Conservation (phyloP, 2,797 vertebrate species). For the Sphenodon punctatus region DNA sequence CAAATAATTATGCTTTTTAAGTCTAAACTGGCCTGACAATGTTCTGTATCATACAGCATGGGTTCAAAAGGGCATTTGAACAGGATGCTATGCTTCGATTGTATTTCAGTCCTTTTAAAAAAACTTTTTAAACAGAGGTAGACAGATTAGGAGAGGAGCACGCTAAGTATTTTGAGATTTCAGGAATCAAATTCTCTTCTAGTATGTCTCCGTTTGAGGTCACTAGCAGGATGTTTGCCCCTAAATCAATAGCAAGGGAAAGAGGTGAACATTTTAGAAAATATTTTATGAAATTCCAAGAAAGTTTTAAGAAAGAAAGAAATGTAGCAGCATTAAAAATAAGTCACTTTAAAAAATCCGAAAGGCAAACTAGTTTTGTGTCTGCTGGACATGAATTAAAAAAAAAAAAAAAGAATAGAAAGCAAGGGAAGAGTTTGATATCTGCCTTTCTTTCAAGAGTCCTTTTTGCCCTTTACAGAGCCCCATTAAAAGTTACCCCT, state of each 20-base stretch:
- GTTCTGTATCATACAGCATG: slow-evolving; percentile 38
- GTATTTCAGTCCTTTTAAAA: background rate
- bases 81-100: no score
- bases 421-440: no score
- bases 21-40: slow-evolving; percentile 15
- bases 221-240: background rate
- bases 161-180: background rate
- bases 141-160: background rate
- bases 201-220: background rate
- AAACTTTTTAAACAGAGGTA: background rate
- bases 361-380: background rate
- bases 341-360: background rate
- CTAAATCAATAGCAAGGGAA: background rate
- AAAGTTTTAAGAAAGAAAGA: background rate
- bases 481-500: no score
- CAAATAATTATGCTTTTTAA: slow-evolving; percentile 13
- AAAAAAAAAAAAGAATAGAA: no score
- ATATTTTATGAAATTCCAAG: background rate
- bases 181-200: background rate
- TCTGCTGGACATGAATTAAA: no score
- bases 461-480: no score
- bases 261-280: background rate
- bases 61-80: slow-evolving; percentile 22
- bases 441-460: no score
- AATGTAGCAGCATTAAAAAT: background rate